These are phyloP conservation scores for Neria commutata DNA, from an alignment of 2,888 invertebrate genomes.

Conservation along the genomic window DNA sequence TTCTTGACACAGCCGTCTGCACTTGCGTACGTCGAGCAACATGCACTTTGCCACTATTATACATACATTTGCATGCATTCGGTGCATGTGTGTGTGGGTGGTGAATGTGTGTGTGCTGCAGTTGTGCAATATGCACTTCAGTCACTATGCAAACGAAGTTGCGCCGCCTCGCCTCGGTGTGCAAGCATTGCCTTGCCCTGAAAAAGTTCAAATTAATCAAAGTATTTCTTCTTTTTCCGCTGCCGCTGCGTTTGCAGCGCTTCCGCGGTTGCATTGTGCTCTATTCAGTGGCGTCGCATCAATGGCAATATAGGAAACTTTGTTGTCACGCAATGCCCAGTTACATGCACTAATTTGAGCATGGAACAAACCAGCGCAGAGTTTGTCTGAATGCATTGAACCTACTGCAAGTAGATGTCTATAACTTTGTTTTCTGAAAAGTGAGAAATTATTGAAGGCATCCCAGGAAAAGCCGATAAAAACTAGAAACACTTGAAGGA, in stretches of 20 bases:
- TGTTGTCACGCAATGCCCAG: background rate
- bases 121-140: constrained; percentile 7
- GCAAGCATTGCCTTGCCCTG: background rate
- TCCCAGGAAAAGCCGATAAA: no score
- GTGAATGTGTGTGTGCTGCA: background rate
- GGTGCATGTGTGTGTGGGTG: background rate
- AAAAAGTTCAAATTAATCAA: constrained; percentile 25
- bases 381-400: no score
- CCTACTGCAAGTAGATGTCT: no score
- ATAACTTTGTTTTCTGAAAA: no score
- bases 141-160: background rate
- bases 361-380: background rate
- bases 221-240: background rate
- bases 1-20: constrained; percentile 25
- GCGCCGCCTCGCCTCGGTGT: background rate
- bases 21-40: constrained; percentile 10
- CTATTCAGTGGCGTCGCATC: background rate
- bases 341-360: background rate
- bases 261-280: background rate
- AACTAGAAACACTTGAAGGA: no score
- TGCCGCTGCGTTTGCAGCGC: constrained; percentile 2
- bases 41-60: background rate
- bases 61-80: no score
- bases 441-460: no score
- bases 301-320: background rate